These are phyloP conservation scores for Fringilla coelebs DNA, from an alignment of 2,797 vertebrate species.

Conservation along the genomic window DNA sequence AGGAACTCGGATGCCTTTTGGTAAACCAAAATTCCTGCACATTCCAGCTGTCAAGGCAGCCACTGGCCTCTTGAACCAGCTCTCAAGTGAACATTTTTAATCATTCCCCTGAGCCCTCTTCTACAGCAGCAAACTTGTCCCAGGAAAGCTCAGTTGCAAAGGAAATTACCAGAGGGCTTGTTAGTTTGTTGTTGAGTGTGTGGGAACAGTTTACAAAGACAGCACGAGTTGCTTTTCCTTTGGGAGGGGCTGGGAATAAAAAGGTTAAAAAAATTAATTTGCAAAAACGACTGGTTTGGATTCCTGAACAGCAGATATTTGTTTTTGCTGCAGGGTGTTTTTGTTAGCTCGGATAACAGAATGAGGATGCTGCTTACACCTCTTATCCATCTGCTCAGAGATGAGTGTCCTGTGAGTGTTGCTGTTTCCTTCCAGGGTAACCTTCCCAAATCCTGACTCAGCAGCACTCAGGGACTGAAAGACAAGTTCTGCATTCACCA, in stretches of 20 bases:
- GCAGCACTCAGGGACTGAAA: not conserved
- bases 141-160: not conserved
- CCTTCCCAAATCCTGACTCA: not conserved
- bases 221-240: not conserved
- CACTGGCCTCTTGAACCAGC: not conserved
- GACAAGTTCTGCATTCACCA: not conserved
- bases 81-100: conserved; percentile 2
- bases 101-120: not conserved
- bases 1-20: not conserved
- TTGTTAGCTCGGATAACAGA: not conserved
- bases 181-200: not conserved
- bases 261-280: not conserved
- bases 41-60: conserved; percentile 36
- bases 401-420: rapidly evolving
- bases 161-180: not conserved
- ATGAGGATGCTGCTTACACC: not conserved
- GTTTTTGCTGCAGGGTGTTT: not conserved
- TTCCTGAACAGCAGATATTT: not conserved
- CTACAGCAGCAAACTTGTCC: not conserved
- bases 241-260: not conserved
- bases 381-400: not conserved
- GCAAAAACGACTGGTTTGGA: not conserved
- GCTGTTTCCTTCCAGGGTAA: not conserved
- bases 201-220: conserved; percentile 19
- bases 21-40: not conserved